Percentiles rank a stretch among this genome's conserved stretches.
These are phyloP conservation scores for Sternotherus odoratus DNA, from an alignment of 2,797 vertebrate genomes.

Conservation along the genomic window DNA sequence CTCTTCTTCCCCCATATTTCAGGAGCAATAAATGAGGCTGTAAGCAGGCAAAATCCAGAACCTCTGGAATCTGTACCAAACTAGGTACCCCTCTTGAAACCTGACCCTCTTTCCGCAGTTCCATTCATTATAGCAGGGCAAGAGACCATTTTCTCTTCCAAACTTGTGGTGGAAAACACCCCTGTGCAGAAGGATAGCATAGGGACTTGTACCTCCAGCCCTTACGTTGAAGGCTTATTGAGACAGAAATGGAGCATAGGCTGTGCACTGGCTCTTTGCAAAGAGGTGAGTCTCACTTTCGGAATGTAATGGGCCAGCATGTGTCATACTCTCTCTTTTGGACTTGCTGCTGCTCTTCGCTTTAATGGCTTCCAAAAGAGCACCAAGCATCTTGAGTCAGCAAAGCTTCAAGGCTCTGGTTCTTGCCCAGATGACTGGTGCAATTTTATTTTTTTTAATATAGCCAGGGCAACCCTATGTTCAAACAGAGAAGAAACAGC, in stretches of 20 bases:
- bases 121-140: not conserved
- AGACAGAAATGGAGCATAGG: not conserved
- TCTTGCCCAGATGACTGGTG: not conserved
- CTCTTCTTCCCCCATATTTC: not conserved
- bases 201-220: not conserved
- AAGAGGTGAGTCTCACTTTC: not conserved
- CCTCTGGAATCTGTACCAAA: not conserved
- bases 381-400: not conserved
- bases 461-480: fast-evolving
- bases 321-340: fast-evolving
- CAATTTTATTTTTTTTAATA: not conserved
- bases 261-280: fast-evolving
- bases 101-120: not conserved
- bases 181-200: not conserved
- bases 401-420: not conserved
- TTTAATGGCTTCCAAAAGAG: not conserved
- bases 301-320: not conserved
- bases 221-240: not conserved
- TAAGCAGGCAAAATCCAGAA: not conserved
- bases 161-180: not conserved
- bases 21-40: not conserved
- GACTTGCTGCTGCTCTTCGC: not conserved
- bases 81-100: not conserved
- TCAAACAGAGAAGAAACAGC: conserved; percentile 7
- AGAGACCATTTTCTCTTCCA: not conserved